Evolutionary conservation across 2,888 invertebrate species (phyloP), one percentile per base, ranked within the genome.

Genomic region (Mesorhabditis belari): DNA sequence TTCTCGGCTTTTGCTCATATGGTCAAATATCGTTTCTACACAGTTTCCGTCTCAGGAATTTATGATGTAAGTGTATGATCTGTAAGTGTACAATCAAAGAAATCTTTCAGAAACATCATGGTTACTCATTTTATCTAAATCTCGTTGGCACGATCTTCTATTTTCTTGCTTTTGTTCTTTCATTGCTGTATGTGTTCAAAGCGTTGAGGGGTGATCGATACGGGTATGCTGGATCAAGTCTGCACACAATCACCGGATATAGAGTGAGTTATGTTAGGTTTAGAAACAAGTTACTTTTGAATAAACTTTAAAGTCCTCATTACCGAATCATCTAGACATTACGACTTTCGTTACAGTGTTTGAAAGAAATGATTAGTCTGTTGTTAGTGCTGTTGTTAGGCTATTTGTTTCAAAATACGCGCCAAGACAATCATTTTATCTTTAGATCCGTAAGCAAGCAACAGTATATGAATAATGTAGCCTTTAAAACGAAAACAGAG

Each of bases 1-100:
- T 78, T 78, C 58, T 66, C 73, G 5, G 69, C 76, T 17, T 70
- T 74, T 58, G 70, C 77, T 3, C 72, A 76, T 55, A 78, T 78
- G 78, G 78, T 78, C 24, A 76, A 78, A 57, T 78, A 78, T 51
- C 70, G 78, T 35, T 78, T 78, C 65, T 78, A 72, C 62, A 75
- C 77, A 55, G 79, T 79, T 17, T 74, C 73, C 19, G 79, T 79
- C 28, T 73, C 73, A 60, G 79, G 79, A 52, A 79, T 79, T 28
- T 79, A 79, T 62, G 79, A 79, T 65, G 77, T 76, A 35, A 23
- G 25, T 24, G n/a, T 26, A 5, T 19, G 21, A 27, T 19, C 12
- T 28, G 9, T 25, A 27, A 60, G 12, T 17, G n/a, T 35, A 4
- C 50, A 1, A n/a, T n/a, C 12, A 35, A 35, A n/a, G 12, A 35